Evolutionary conservation across 2,113 vertebrate genomes (phyloP), one percentile per base, ranked within the genome.

Genomic region (Ciconia maguari): DNA sequence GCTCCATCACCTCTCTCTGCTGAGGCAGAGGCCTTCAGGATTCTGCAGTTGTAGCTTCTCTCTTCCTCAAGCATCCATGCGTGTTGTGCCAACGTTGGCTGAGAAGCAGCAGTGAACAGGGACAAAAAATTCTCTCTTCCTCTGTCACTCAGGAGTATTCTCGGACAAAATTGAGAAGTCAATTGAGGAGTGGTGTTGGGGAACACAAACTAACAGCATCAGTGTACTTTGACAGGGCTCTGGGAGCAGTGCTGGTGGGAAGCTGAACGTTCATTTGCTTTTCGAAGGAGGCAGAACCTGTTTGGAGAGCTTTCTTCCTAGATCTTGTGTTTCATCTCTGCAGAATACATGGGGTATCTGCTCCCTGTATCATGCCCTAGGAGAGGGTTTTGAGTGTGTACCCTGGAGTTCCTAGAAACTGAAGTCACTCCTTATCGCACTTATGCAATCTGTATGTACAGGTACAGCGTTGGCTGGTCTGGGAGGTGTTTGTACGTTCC

Each of bases 331-430:
- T 75, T 65, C 13, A 14, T 18, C 64, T 10, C 72, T 21, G 38
- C 22, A 61, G 87, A 54, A 29, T 11, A 7, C 0, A 0, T 14
- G 49, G 36, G 29, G 15, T 25, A 2, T 26, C 66, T 0, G 0
- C 8, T 51, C 27, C 22, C 21, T 11, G 9, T 4, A 3, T 38
- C 20, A 1, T 11, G 20, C 16, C 57, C 22, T 3, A 1, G 16
- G 11, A 74, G 19, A 66, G 15, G 16, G 13, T 3, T 55, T 22
- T 32, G 18, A 25, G 52, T 10, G 10, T 13, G 7, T 51, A 30
- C 61, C 34, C 54, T 41, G 22, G 13, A 58, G 8, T 38, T 60
- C 16, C 58, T 49, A 49, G 41, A 10, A 27, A 0, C 7, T 7
- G 32, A 6, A 52, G 10, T 32, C 12, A 2, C 15, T 80, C 38